These are phyloP conservation scores for Chrysolina oricalcia DNA, from an alignment of 2,888 invertebrate species.

Conservation along the genomic window DNA sequence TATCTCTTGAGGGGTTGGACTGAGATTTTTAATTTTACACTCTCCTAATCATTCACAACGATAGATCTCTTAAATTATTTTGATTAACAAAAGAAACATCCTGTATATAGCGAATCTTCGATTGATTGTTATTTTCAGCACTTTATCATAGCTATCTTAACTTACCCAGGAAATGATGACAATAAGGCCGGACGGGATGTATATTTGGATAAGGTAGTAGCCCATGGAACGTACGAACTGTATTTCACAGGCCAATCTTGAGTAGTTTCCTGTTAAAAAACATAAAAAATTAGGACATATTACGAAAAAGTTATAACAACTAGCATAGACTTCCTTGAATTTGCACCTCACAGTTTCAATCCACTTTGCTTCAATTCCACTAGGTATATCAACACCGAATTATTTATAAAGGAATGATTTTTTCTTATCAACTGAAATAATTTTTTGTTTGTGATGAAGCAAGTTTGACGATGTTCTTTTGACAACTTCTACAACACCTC, in stretches of 20 bases:
- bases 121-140: no score
- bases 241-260: constrained; percentile 95
- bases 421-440: no score
- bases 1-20: no score
- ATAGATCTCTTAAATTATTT: no score
- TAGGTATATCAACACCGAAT: neutral
- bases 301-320: neutral
- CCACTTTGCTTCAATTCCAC: neutral
- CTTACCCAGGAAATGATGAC: constrained; percentile 96
- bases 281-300: neutral
- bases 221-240: constrained; percentile 98
- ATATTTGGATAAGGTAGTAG: constrained; percentile 98
- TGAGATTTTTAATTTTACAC: no score
- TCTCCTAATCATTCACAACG: no score
- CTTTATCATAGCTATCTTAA: neutral
- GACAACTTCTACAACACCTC: no score
- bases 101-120: no score
- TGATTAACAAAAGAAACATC: no score
- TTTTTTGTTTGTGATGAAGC: no score
- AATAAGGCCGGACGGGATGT: constrained; percentile 97
- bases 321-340: neutral
- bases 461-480: no score
- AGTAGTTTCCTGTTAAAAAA: constrained; percentile 88
- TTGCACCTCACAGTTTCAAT: neutral
- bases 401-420: no score